Conservation (phyloP, 2,113 vertebrate species). For the Phainopepla nitens region DNA sequence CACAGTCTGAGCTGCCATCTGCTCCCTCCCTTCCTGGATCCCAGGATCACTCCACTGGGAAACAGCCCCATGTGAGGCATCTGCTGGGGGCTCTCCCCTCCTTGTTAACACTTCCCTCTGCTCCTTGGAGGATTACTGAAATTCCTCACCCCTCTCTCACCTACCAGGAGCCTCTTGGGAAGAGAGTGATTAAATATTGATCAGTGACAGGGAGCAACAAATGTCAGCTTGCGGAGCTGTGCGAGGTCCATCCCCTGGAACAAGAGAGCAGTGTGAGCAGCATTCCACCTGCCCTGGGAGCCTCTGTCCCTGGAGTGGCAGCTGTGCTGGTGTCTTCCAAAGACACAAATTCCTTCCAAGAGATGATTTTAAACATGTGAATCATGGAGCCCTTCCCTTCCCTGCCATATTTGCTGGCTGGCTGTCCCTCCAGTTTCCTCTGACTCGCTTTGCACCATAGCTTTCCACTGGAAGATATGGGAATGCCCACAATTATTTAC, state of each 20-base stretch:
- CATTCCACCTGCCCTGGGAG: rapidly evolving
- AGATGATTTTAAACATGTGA: background rate
- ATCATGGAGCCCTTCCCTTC: background rate
- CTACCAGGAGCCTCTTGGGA: background rate
- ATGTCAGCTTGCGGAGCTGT: background rate
- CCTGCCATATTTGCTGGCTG: background rate
- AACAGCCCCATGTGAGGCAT: rapidly evolving
- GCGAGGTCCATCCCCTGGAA: background rate
- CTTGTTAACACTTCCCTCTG: background rate
- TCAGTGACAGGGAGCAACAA: background rate
- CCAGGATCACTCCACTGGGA: background rate
- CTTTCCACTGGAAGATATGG: background rate
- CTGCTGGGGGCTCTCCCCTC: background rate
- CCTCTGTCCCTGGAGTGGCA: background rate
- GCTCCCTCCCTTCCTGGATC: background rate
- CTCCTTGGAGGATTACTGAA: background rate
- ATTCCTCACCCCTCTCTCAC: slow-evolving; percentile 54
- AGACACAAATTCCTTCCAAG: background rate
- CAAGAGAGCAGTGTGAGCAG: slow-evolving; percentile 18
- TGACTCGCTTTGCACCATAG: background rate
- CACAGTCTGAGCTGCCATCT: background rate
- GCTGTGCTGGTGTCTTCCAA: background rate
- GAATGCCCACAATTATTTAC: background rate
- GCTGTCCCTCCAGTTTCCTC: background rate
- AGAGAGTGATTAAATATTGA: background rate